Evolutionary conservation across 2,113 vertebrate genomes (phyloP).

Genomic region (Siniperca chuatsi): DNA sequence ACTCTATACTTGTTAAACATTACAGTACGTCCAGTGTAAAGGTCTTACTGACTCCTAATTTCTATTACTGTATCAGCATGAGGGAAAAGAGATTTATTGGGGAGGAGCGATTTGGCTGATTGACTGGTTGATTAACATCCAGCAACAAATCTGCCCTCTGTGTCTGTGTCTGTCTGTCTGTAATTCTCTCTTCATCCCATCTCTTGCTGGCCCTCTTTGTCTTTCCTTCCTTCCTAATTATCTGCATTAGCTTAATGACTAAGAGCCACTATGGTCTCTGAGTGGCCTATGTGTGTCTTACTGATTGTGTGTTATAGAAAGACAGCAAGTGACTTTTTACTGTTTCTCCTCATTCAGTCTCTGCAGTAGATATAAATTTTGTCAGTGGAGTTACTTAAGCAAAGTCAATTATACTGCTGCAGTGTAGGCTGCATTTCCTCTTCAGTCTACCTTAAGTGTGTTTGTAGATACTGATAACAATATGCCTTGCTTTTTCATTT

Average conservation of each 20-base stretch:
- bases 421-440: not conserved
- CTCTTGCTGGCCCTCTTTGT: conserved; percentile 35
- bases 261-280: conserved; percentile 37
- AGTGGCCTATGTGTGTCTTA: conserved; percentile 31
- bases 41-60: conserved; percentile 17
- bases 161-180: conserved; percentile 51
- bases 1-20: not conserved
- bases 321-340: conserved; percentile 25
- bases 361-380: conserved; percentile 25
- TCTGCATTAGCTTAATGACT: conserved; percentile 75
- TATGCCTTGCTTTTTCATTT: not conserved
- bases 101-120: conserved; percentile 35
- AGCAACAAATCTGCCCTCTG: conserved; percentile 53
- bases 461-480: conserved; percentile 11
- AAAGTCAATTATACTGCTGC: conserved; percentile 15
- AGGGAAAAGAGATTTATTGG: conserved; percentile 25
- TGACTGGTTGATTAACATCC: conserved; percentile 65
- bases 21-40: conserved; percentile 1
- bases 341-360: not conserved
- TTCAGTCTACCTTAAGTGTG: not conserved
- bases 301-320: conserved; percentile 18
- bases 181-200: conserved; percentile 60
- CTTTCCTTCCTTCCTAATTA: conserved; percentile 70
- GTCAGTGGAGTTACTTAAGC: conserved; percentile 17
- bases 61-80: conserved; percentile 36